These are phyloP conservation scores for Whitmania pigra DNA, from an alignment of 1,140 invertebrate genomes.

Conservation along the genomic window DNA sequence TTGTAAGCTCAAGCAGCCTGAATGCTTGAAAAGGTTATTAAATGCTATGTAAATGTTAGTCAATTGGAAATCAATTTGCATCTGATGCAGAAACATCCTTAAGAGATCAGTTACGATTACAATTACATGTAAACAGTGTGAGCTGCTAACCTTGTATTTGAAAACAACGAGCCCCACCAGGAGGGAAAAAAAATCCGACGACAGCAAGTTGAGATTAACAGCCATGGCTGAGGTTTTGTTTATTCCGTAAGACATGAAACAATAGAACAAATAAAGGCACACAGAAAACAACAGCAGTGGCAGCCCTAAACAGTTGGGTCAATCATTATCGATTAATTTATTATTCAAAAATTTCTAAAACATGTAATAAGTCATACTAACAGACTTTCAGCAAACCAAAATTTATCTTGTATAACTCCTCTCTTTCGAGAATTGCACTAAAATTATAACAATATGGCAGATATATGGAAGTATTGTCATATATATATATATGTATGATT, in stretches of 20 bases:
- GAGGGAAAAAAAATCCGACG: conserved; percentile 72
- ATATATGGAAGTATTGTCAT: no score
- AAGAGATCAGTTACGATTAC: neutral
- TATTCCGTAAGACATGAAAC: conserved; percentile 60
- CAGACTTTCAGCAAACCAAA: conserved; percentile 49
- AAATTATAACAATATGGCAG: conserved; percentile 26
- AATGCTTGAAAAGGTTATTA: no score
- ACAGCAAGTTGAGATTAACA: conserved; percentile 66
- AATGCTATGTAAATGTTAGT: no score
- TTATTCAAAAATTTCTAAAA: conserved; percentile 10
- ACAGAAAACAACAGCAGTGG: conserved; percentile 50
- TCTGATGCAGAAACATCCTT: no score
- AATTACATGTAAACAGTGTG: neutral
- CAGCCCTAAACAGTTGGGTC: conserved; percentile 38
- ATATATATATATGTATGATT: no score
- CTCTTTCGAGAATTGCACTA: conserved; percentile 48
- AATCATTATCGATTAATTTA: neutral
- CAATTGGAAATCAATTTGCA: no score
- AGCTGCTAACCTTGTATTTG: conserved; percentile 58
- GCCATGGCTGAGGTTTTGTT: conserved; percentile 65
- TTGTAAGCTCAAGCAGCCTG: no score
- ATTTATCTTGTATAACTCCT: conserved; percentile 42
- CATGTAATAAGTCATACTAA: conserved; percentile 27
- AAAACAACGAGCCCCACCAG: conserved; percentile 66
- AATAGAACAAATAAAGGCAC: conserved; percentile 63